A percentile compares a stretch with the other conserved stretches of the same genome.
Evolutionary conservation across 2,797 vertebrate genomes (phyloP).

Genomic region (Myotis vivesi): DNA sequence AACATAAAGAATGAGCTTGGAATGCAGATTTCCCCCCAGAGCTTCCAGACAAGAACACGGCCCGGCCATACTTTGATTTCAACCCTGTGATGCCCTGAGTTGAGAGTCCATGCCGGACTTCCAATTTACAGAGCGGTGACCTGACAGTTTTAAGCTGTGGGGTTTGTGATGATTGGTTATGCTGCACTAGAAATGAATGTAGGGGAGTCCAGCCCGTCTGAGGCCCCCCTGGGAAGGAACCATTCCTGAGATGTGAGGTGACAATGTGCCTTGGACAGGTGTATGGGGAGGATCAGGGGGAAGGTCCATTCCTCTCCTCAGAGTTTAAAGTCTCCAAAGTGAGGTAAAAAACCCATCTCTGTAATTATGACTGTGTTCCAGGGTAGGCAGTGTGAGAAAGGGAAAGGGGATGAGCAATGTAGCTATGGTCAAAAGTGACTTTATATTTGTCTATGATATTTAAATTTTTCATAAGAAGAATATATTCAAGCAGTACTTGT

Average conservation of each 20-base stretch:
- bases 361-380: neutral
- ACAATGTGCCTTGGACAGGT: neutral
- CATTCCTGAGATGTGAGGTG: neutral
- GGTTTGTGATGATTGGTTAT: neutral
- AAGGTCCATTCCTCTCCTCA: neutral
- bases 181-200: neutral
- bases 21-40: neutral
- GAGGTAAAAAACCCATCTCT: neutral
- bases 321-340: neutral
- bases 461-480: neutral
- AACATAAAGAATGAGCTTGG: neutral
- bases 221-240: neutral
- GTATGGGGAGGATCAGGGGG: neutral
- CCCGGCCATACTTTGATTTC: neutral
- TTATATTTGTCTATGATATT: neutral
- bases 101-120: neutral
- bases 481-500: neutral
- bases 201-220: neutral
- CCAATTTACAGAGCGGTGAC: neutral
- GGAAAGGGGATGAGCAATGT: neutral
- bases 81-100: neutral
- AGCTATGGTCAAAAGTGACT: neutral
- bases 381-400: neutral
- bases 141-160: neutral
- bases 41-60: neutral